Conservation (phyloP, 2,797 vertebrate genomes). For the Peromyscus melanophrys region DNA sequence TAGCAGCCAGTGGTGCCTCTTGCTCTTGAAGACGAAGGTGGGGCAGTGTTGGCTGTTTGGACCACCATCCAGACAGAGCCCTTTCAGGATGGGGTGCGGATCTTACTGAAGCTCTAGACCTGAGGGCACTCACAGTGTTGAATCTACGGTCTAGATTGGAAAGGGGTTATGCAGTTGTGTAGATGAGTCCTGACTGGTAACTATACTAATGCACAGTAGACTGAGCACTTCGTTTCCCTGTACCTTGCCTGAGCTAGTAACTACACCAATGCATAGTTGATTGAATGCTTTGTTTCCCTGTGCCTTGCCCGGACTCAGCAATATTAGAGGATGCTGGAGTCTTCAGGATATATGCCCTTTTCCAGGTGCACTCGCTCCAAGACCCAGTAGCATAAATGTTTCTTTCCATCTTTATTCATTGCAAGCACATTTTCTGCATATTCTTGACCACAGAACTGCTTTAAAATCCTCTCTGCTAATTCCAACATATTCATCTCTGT, state of each 20-base stretch:
- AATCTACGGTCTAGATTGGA: not conserved
- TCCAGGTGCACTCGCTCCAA: not conserved
- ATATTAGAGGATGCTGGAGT: not conserved
- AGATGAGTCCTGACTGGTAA: not conserved
- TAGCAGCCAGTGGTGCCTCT: not conserved
- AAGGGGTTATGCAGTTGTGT: not conserved
- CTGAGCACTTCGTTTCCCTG: not conserved
- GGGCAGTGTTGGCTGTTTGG: not conserved
- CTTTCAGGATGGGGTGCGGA: not conserved
- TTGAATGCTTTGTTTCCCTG: not conserved
- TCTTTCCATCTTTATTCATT: not conserved
- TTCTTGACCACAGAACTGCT: not conserved
- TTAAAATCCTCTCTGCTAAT: constrained; percentile 37
- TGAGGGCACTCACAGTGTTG: not conserved
- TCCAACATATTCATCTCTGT: not conserved
- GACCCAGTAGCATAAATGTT: not conserved
- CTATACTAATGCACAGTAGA: not conserved
- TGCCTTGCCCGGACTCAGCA: not conserved
- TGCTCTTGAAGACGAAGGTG: not conserved
- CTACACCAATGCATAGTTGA: not conserved
- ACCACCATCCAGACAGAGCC: not conserved
- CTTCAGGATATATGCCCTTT: not conserved
- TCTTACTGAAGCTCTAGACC: not conserved
- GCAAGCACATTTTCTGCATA: not conserved
- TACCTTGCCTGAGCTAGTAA: not conserved